A percentile compares a stretch with the other conserved stretches of the same genome.
phyloP scores from a whole-genome alignment of 37 sponge, comb jelly and placozoan genomes.

The Diacarnus erythraeanus region DNA sequence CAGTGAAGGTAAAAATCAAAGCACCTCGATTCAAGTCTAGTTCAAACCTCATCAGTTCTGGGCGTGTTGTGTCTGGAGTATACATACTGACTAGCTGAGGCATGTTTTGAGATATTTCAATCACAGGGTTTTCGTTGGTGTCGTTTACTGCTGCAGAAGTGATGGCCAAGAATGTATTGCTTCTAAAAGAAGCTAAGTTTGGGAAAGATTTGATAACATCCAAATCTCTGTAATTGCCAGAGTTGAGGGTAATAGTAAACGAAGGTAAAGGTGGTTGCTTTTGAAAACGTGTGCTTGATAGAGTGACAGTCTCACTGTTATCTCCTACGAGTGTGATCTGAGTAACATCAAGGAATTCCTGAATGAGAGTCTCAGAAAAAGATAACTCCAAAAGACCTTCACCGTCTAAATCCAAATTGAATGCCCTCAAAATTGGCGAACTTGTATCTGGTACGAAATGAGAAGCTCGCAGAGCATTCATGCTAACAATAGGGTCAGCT shows the following conservation, averaged over 20 bases:
- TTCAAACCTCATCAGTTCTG: slow-evolving; percentile 41
- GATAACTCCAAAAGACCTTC: slow-evolving; percentile 54
- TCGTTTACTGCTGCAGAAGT: slow-evolving; percentile 48
- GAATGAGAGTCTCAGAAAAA: slow-evolving; percentile 82
- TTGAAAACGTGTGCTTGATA: slow-evolving; percentile 23
- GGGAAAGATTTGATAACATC: slow-evolving; percentile 69
- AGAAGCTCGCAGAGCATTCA: slow-evolving; percentile 46
- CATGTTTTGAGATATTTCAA: background rate
- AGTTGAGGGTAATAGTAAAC: slow-evolving; percentile 45
- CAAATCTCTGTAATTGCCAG: slow-evolving; percentile 50
- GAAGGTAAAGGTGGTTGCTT: background rate
- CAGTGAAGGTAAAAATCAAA: slow-evolving; percentile 58
- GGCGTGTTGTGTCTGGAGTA: slow-evolving; percentile 50
- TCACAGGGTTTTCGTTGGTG: slow-evolving; percentile 33
- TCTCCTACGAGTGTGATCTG: slow-evolving; percentile 54
- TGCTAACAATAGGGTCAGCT: slow-evolving; percentile 27
- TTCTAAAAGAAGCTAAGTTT: slow-evolving; percentile 36
- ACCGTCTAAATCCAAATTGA: slow-evolving; percentile 62
- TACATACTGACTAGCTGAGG: slow-evolving; percentile 17
- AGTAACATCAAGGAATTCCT: slow-evolving; percentile 25
- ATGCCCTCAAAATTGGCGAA: slow-evolving; percentile 44
- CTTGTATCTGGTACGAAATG: slow-evolving; percentile 63
- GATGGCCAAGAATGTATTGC: slow-evolving; percentile 41
- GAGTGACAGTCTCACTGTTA: slow-evolving; percentile 30
- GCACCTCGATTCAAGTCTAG: slow-evolving; percentile 71